These are phyloP conservation scores for Boloria selene DNA, from an alignment of 2,888 invertebrate species.

Conservation along the genomic window DNA sequence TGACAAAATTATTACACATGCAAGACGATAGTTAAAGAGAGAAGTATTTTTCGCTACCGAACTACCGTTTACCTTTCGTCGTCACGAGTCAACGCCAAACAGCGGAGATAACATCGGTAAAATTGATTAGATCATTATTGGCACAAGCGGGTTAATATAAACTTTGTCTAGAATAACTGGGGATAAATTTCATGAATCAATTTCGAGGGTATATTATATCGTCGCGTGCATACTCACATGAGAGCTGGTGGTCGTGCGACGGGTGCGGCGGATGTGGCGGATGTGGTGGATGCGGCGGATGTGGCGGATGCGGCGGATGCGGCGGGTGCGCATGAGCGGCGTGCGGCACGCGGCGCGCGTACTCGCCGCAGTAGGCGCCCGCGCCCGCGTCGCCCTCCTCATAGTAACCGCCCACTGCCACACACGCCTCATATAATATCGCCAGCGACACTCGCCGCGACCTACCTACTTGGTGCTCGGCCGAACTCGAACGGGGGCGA, in stretches of 20 bases:
- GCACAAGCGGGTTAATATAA: slow-evolving; percentile 6
- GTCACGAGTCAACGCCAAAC: slow-evolving; percentile 16
- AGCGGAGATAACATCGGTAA: slow-evolving; percentile 16
- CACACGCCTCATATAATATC: slow-evolving; percentile 66
- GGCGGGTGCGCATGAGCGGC: slow-evolving; percentile 49
- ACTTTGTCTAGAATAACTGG: background rate
- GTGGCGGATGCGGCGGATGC: slow-evolving; percentile 43
- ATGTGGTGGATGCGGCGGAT: slow-evolving; percentile 47
- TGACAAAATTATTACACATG: slow-evolving; percentile 38
- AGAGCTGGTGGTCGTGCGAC: slow-evolving; percentile 60
- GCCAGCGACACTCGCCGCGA: slow-evolving; percentile 45
- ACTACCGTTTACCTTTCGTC: slow-evolving; percentile 34
- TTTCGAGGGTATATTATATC: slow-evolving; percentile 12
- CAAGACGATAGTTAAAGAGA: slow-evolving; percentile 36
- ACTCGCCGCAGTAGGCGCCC: slow-evolving; percentile 67
- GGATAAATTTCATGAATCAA: background rate
- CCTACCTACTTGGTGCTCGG: slow-evolving; percentile 61
- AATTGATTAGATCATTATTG: slow-evolving; percentile 15
- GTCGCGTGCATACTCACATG: slow-evolving; percentile 62
- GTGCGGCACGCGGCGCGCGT: slow-evolving; percentile 66
- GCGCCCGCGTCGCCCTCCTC: slow-evolving; percentile 67
- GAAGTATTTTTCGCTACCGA: slow-evolving; percentile 21
- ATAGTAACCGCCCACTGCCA: slow-evolving; percentile 81
- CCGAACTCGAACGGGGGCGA: slow-evolving; percentile 28
- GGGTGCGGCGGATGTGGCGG: slow-evolving; percentile 47